Evolutionary conservation across 2,888 invertebrate species (phyloP).

Genomic region (Camponotus fellah): DNA sequence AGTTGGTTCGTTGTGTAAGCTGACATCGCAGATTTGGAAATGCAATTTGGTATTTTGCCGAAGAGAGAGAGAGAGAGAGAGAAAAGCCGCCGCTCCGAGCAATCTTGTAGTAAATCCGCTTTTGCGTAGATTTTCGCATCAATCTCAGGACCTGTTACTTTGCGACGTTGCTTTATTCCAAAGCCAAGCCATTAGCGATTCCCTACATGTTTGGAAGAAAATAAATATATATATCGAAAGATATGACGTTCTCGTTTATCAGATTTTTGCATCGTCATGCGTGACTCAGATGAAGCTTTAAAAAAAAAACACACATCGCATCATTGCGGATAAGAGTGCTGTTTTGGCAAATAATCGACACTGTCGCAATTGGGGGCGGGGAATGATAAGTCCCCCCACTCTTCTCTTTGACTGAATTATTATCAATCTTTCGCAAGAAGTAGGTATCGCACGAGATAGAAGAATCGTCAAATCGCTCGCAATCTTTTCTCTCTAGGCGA

Average conservation of each 20-base stretch:
- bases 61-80: conserved; percentile 24
- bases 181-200: conserved; percentile 37
- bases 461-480: conserved; percentile 1
- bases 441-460: conserved; percentile 13
- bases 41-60: conserved; percentile 36
- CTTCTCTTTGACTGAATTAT: neutral
- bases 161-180: conserved; percentile 29
- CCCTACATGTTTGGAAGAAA: conserved; percentile 22
- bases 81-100: neutral
- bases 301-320: neutral
- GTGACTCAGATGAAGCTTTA: conserved; percentile 26
- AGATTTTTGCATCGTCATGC: conserved; percentile 40
- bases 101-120: conserved; percentile 16
- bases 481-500: conserved; percentile 1
- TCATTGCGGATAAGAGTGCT: conserved; percentile 6
- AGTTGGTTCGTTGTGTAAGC: conserved; percentile 2
- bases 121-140: conserved; percentile 46
- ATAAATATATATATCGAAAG: conserved; percentile 28
- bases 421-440: conserved; percentile 31
- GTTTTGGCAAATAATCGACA: conserved; percentile 25
- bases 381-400: neutral
- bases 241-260: conserved; percentile 50
- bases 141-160: conserved; percentile 26
- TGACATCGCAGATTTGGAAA: conserved; percentile 33
- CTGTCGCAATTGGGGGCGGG: conserved; percentile 30